These are phyloP conservation scores for Bos indicus DNA, from an alignment of 2,113 vertebrate genomes.

Conservation along the genomic window DNA sequence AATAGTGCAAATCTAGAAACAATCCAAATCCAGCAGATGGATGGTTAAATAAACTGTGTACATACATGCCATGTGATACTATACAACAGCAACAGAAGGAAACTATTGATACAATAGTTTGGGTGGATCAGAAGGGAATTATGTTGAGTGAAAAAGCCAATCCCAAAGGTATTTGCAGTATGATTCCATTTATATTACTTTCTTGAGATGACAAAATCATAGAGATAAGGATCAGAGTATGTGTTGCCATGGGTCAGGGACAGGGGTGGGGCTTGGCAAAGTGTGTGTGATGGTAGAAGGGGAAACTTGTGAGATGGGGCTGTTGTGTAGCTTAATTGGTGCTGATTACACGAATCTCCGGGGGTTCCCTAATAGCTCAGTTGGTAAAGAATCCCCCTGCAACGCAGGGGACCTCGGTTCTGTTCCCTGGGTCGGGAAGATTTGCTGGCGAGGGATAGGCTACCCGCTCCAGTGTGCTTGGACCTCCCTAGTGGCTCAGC, in stretches of 20 bases:
- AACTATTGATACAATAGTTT: background rate
- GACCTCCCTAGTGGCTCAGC: background rate
- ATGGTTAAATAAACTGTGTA: background rate
- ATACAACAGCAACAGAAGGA: background rate
- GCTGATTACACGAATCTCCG: background rate
- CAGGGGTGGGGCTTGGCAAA: background rate
- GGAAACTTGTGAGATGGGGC: background rate
- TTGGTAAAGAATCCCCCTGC: background rate
- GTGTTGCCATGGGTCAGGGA: background rate
- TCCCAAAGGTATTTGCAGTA: background rate
- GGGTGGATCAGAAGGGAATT: background rate
- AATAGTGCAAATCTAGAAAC: background rate
- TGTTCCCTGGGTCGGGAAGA: background rate
- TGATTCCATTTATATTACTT: background rate
- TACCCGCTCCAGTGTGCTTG: background rate
- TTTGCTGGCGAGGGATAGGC: background rate
- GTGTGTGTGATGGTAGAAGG: background rate
- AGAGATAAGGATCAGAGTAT: background rate
- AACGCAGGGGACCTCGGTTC: background rate
- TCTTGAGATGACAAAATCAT: background rate
- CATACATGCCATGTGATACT: background rate
- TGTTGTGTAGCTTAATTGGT: background rate
- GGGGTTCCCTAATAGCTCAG: background rate
- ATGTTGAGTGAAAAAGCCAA: background rate
- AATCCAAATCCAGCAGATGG: background rate